These are phyloP conservation scores for Clinocottus analis DNA, from an alignment of 2,113 vertebrate genomes.

Conservation along the genomic window DNA sequence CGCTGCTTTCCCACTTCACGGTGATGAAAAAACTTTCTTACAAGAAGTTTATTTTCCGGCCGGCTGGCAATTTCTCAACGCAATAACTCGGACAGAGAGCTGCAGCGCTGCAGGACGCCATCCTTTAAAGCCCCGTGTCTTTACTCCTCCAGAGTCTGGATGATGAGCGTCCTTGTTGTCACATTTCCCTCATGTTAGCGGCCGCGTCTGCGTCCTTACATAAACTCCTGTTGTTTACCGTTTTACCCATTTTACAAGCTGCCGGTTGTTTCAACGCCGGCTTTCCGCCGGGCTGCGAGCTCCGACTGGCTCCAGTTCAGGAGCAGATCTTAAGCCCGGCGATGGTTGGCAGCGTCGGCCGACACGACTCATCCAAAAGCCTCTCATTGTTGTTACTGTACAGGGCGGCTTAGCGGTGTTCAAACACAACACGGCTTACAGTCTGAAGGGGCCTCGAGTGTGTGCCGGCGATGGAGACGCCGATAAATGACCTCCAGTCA, in stretches of 20 bases:
- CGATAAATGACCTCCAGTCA: conserved; percentile 22
- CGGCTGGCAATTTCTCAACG: not conserved
- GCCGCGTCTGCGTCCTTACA: conserved; percentile 4
- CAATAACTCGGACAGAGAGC: not conserved
- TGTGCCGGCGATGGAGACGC: conserved; percentile 9
- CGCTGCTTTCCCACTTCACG: not conserved
- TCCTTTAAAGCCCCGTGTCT: conserved; percentile 8
- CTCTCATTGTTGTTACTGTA: conserved; percentile 35
- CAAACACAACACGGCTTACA: conserved; percentile 29
- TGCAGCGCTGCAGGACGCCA: not conserved
- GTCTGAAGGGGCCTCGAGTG: not conserved
- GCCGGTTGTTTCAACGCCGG: conserved; percentile 33
- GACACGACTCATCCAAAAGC: conserved; percentile 45
- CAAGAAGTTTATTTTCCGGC: not conserved
- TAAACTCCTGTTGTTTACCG: conserved; percentile 15
- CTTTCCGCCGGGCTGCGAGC: conserved; percentile 15
- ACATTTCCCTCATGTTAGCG: not conserved
- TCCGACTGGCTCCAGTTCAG: conserved; percentile 48
- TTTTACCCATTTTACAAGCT: conserved; percentile 22
- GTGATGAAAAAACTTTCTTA: not conserved
- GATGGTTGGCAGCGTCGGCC: conserved; percentile 33
- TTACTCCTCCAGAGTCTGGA: not conserved
- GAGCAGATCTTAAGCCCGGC: conserved; percentile 43
- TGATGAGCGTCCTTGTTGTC: not conserved
- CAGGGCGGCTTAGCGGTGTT: conserved; percentile 32